Evolutionary conservation across 2,113 vertebrate species (phyloP).

Genomic region (Oxyruncus cristatus): DNA sequence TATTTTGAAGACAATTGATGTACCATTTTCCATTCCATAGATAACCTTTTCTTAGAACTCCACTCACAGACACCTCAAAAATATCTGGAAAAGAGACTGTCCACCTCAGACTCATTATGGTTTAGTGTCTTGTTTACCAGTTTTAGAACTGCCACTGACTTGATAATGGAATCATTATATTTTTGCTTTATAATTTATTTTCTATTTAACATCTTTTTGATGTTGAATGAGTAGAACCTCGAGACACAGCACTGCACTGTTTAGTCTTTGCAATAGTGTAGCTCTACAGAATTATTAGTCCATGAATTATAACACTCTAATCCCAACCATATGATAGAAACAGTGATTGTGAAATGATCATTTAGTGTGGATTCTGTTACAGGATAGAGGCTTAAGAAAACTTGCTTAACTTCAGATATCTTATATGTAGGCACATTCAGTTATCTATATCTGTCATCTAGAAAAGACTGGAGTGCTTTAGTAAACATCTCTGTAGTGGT

Average conservation of each 20-base stretch:
- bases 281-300: neutral
- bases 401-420: neutral
- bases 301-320: neutral
- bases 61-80: neutral
- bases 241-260: neutral
- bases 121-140: neutral
- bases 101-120: neutral
- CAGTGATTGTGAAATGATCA: neutral
- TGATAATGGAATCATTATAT: accelerated
- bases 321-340: neutral
- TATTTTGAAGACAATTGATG: neutral
- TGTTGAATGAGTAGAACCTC: neutral
- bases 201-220: neutral
- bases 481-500: neutral
- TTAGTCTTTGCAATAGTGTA: neutral
- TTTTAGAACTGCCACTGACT: neutral
- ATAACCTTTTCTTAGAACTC: neutral
- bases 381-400: neutral
- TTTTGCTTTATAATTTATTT: neutral
- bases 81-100: neutral
- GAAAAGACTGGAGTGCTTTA: neutral
- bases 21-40: neutral
- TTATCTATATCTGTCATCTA: neutral
- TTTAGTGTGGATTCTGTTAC: neutral
- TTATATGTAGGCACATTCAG: neutral